A percentile compares a stretch with the other conserved stretches of the same genome.
These are phyloP conservation scores for Drosophila fungiperda DNA, from an alignment of 2,888 invertebrate genomes.

Conservation along the genomic window DNA sequence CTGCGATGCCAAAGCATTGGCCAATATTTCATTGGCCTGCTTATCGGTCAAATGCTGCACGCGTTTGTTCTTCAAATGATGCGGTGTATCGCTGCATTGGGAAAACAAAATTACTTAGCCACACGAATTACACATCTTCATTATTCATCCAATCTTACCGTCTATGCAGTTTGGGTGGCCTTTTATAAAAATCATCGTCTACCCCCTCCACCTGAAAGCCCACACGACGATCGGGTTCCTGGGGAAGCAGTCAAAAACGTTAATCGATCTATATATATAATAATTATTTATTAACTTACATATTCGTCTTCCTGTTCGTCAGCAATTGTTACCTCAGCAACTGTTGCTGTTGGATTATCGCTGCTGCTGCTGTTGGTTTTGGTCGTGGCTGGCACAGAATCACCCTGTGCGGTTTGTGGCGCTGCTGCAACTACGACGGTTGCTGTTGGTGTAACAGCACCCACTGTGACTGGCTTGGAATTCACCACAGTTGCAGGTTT, in stretches of 20 bases:
- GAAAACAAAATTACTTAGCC: too few species aligned
- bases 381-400: constrained; percentile 13
- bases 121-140: neutral
- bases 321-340: constrained; percentile 86
- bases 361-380: constrained; percentile 28
- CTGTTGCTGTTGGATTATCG: constrained; percentile 37
- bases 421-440: constrained; percentile 59
- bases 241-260: constrained; percentile 12
- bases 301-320: constrained; percentile 89
- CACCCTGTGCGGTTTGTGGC: constrained; percentile 68
- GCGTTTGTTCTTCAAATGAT: constrained; percentile 99
- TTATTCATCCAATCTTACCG: constrained; percentile 72
- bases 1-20: constrained; percentile 83
- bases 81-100: constrained; percentile 96
- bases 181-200: constrained; percentile 84
- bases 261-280: neutral
- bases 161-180: constrained; percentile 85
- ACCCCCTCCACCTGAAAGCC: constrained; percentile 87
- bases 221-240: constrained; percentile 87
- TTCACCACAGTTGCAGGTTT: constrained; percentile 64
- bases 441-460: constrained; percentile 59
- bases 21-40: constrained; percentile 89
- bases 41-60: constrained; percentile 90
- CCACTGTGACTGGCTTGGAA: constrained; percentile 44
- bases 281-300: constrained; percentile 85